A percentile compares a stretch with the other conserved stretches of the same genome.
phyloP scores from a whole-genome alignment of 2,888 invertebrate genomes.

The Agonopterix subpropinquella region DNA sequence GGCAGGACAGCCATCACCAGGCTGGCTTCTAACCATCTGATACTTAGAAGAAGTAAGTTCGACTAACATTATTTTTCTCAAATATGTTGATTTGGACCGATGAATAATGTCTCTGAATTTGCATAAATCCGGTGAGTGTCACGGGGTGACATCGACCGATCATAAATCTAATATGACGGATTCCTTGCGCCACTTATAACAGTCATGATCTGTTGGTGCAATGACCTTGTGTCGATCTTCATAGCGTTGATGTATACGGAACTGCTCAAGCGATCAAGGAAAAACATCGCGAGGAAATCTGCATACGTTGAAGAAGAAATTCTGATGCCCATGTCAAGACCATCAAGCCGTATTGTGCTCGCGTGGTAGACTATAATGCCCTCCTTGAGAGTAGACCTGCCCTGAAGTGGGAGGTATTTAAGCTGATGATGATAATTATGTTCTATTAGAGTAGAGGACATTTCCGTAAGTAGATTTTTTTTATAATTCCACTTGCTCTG shows the following conservation, averaged over 20 bases:
- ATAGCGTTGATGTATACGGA: too few species aligned
- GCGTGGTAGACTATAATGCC: too few species aligned
- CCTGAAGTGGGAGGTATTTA: too few species aligned
- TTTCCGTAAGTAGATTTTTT: neutral
- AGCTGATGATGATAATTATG: too few species aligned
- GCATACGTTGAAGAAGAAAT: too few species aligned
- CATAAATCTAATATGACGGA: neutral
- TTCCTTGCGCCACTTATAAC: neutral
- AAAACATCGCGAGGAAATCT: too few species aligned
- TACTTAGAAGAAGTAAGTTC: neutral
- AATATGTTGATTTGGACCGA: neutral
- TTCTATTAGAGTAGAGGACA: too few species aligned
- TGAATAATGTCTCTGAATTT: neutral
- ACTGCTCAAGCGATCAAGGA: too few species aligned
- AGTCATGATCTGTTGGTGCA: neutral
- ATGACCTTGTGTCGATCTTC: neutral
- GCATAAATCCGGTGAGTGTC: neutral
- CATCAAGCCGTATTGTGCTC: too few species aligned
- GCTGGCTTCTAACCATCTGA: neutral
- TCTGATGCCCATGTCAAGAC: too few species aligned
- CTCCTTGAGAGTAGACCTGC: too few species aligned
- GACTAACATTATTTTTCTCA: too few species aligned
- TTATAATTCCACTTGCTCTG: neutral
- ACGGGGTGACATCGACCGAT: neutral
- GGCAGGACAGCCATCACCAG: neutral